These are phyloP conservation scores for Phenganax subtilis DNA, from an alignment of 92 coral and sea anemone genomes.

Conservation along the genomic window DNA sequence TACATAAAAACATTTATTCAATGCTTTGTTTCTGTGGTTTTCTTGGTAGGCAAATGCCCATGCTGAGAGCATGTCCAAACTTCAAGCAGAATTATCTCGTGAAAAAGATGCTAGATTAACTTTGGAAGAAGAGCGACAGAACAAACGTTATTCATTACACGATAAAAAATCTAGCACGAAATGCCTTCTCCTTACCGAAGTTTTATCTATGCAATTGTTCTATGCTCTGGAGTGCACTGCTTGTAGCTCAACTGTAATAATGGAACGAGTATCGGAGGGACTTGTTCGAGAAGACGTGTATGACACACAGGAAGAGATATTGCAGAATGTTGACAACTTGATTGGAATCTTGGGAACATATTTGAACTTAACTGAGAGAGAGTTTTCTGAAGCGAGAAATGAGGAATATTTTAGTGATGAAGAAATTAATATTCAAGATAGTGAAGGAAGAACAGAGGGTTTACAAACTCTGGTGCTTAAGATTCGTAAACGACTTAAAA, in stretches of 20 bases:
- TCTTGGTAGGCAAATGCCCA: slow-evolving; percentile 48
- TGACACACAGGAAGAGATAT: slow-evolving; percentile 50
- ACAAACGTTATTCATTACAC: slow-evolving; percentile 43
- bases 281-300: neutral
- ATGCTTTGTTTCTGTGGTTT: neutral
- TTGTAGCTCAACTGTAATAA: slow-evolving; percentile 23
- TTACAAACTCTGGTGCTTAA: slow-evolving; percentile 25
- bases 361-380: slow-evolving; percentile 47
- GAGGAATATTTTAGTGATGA: slow-evolving; percentile 29
- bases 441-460: slow-evolving; percentile 38
- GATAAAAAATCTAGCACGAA: slow-evolving; percentile 58
- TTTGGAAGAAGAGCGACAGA: slow-evolving; percentile 49
- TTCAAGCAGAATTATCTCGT: slow-evolving; percentile 60
- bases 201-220: slow-evolving; percentile 82
- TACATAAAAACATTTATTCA: neutral
- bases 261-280: slow-evolving; percentile 16
- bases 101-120: slow-evolving; percentile 51
- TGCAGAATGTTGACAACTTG: slow-evolving; percentile 63
- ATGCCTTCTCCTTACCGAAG: slow-evolving; percentile 62
- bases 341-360: slow-evolving; percentile 64
- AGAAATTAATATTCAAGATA: slow-evolving; percentile 12
- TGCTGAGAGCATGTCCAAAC: slow-evolving; percentile 53
- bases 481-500: slow-evolving; percentile 22
- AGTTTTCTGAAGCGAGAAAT: slow-evolving; percentile 31
- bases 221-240: slow-evolving; percentile 58